Base-by-base conservation (phyloP, 2,888 invertebrate species). In the Andrena praecox region DNA sequence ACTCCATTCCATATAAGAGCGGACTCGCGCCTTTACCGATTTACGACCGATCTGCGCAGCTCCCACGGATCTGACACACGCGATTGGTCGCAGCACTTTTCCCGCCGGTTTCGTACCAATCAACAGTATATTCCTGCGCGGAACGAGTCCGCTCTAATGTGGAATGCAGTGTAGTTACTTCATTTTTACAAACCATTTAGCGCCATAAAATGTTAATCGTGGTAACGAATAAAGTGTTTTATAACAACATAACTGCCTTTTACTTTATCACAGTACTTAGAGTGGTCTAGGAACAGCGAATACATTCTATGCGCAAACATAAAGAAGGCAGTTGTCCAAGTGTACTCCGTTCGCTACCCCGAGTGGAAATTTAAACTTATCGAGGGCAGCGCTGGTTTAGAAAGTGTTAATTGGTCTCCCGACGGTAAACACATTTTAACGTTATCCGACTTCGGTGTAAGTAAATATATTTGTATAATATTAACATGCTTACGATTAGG, bases 311-410 rank as follows among this genome's bases (percentile, higher is more conserved):
- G 94, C 67, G 92, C 90, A 0, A 93, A 91, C 72, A 86, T 90
- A 59, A 93, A 91, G 70, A 90, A 90, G 81, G 92, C 89, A 48
- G 64, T 91, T 52, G 78, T 94, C 68, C 92, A 95, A 93, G 93
- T 95, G 48, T 95, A 94, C 93, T 95, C 95, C 0, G 74, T 95
- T 24, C 93, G 93, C 81, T 92, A 94, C 85, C 94, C 94, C 1
- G 94, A 95, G 56, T 96, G 95, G 95, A 94, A 94, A 87, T 95
- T 95, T 90, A 95, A 95, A 90, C 93, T 95, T 73, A 94, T 93
- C 50, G 95, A 95, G 89, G 95, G 95, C 6, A 95, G 95, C 63
- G 94, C 94, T 31, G 95, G 95, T 29, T 91, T 95, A 60, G 92
- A 94, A 81, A 92, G 90, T 70, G 94, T 94, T 59, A 90, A 89